phyloP scores from a whole-genome alignment of 2,888 invertebrate genomes.

The Argyresthia albistria region DNA sequence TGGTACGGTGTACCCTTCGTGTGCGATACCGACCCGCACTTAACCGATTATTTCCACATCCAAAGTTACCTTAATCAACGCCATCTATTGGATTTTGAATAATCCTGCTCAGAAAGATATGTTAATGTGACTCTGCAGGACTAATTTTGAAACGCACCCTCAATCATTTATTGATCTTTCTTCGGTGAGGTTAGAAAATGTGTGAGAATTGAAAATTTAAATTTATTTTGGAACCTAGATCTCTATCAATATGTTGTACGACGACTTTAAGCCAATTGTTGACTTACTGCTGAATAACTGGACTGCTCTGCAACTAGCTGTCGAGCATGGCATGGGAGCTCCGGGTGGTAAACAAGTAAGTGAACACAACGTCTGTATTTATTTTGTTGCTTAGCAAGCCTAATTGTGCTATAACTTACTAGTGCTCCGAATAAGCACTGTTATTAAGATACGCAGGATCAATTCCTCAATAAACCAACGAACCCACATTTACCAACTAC shows the following conservation, averaged over 20 bases:
- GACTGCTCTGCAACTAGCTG: constrained; percentile 79
- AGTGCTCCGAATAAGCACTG: neutral
- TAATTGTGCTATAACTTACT: neutral
- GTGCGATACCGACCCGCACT: no score
- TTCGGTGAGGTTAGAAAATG: constrained; percentile 29
- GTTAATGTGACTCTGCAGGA: no score
- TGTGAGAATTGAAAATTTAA: constrained; percentile 10
- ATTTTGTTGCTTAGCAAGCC: neutral
- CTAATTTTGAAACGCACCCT: no score
- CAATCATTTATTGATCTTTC: no score
- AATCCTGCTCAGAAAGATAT: no score
- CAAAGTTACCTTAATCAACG: no score
- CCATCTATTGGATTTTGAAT: no score
- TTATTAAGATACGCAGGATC: no score
- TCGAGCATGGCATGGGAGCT: constrained; percentile 82
- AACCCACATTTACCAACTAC: no score
- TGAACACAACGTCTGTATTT: neutral
- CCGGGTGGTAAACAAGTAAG: constrained; percentile 77
- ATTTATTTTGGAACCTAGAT: neutral
- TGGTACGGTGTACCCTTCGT: no score
- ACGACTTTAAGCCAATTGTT: constrained; percentile 73
- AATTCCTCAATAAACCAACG: no score
- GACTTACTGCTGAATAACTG: constrained; percentile 80
- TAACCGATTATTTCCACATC: no score
- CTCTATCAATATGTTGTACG: constrained; percentile 44